Conservation (phyloP, 2,797 vertebrate species). For the Sorex maritimensis region DNA sequence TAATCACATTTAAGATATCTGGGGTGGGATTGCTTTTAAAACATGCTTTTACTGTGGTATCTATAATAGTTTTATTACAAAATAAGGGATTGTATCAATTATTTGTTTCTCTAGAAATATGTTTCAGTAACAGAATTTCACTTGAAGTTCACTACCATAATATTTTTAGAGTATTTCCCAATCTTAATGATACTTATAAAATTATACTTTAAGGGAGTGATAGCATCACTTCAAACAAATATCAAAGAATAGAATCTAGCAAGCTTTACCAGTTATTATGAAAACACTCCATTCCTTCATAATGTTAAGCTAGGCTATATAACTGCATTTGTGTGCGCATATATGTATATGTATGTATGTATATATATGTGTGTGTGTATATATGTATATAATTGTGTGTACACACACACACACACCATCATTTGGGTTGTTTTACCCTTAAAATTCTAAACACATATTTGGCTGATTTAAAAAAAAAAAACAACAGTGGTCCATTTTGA, state of each 20-base stretch:
- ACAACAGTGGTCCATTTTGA: neutral
- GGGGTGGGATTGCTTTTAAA: neutral
- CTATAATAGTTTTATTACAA: neutral
- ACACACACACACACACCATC: neutral
- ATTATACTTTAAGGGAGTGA: neutral
- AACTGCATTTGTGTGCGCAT: neutral
- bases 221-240: neutral
- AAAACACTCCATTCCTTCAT: constrained; percentile 35
- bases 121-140: neutral
- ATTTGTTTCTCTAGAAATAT: constrained; percentile 10
- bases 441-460: neutral
- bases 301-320: neutral
- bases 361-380: too few species aligned
- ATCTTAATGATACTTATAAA: neutral
- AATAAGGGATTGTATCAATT: neutral
- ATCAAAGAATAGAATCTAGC: neutral
- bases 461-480: neutral
- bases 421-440: neutral
- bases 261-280: too few species aligned
- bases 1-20: neutral
- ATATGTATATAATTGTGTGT: too few species aligned
- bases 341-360: too few species aligned
- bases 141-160: neutral
- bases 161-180: constrained; percentile 4
- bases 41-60: neutral